Evolutionary conservation across 2,113 vertebrate species (phyloP), one percentile per base, ranked within the genome.

Genomic region (Geococcyx californianus): DNA sequence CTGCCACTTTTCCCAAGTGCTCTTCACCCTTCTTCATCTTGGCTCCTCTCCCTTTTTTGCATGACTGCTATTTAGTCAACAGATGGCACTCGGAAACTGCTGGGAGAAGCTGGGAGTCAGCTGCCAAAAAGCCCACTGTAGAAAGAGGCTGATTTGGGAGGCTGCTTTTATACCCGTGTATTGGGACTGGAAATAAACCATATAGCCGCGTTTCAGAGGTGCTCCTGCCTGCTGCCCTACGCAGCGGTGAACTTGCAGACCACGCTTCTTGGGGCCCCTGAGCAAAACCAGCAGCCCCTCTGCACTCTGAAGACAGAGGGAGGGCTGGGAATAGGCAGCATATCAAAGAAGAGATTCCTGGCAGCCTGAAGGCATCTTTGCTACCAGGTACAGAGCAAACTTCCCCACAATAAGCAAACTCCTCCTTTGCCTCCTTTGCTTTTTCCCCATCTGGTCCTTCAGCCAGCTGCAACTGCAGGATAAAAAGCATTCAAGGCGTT

Each of bases 1-100:
- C 75, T 66, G 51, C 87, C 55, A 14, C 90, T 91, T 77, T 14
- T 52, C 75, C 82, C 67, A 21, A 91, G 59, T 13, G 63, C 70
- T 11, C 83, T 89, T 86, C 76, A 59, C 73, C 69, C 72, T 17
- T 55, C 76, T n/a, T 34, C 70, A 23, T 16, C 63, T 36, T 74
- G 87, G 78, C 91, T 81, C 11, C 70, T 49, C 68, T 88, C 95
- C 95, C 40, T 40, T 40, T 84, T 73, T 55, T 94, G 92, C 92
- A 96, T 1, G 79, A 59, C 69, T 23, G 1, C 83, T 63, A 2
- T 86, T 31, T 23, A 93, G 91, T 90, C 96, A 90, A 77, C 96
- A 96, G 95, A 96, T 91, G 95, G 94, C 95, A 96, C 91, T 91
- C 81, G 55, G 90, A 10, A 96, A 36, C 96, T 77, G 89, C 94